These are phyloP conservation scores for Centroberyx gerrardi DNA, from an alignment of 2,797 vertebrate species.

Conservation along the genomic window DNA sequence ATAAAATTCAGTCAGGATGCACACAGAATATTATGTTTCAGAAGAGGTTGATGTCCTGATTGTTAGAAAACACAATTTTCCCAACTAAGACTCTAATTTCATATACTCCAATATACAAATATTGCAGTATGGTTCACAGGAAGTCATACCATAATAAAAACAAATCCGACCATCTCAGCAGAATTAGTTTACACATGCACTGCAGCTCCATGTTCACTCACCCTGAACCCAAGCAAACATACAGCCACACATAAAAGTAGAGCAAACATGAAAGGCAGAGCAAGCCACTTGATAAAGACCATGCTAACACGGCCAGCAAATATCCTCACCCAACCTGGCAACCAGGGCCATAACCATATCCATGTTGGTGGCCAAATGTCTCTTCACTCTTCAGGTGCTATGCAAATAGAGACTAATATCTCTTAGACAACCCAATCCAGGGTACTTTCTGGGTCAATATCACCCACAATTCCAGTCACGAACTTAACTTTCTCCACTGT, in stretches of 20 bases:
- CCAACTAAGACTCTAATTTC: not conserved
- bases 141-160: slow-evolving; percentile 29
- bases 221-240: slow-evolving; percentile 39
- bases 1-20: not conserved
- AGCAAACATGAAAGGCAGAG: slow-evolving; percentile 62
- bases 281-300: slow-evolving; percentile 54
- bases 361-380: slow-evolving; percentile 21
- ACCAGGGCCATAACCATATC: slow-evolving; percentile 28
- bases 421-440: slow-evolving; percentile 26
- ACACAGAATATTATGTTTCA: slow-evolving; percentile 19
- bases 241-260: slow-evolving; percentile 48
- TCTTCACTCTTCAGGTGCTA: slow-evolving; percentile 5
- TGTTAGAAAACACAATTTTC: not conserved
- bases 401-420: slow-evolving; percentile 25
- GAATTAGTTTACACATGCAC: slow-evolving; percentile 39
- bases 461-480: slow-evolving; percentile 32
- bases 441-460: slow-evolving; percentile 41
- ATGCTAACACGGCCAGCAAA: slow-evolving; percentile 51
- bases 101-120: slow-evolving; percentile 23
- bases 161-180: slow-evolving; percentile 30
- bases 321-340: slow-evolving; percentile 48
- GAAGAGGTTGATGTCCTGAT: slow-evolving; percentile 5
- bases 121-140: not conserved
- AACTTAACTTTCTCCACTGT: slow-evolving; percentile 34
- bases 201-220: slow-evolving; percentile 31